Base-by-base conservation (phyloP, 1,140 invertebrate species). In the Drosophila obscura region DNA sequence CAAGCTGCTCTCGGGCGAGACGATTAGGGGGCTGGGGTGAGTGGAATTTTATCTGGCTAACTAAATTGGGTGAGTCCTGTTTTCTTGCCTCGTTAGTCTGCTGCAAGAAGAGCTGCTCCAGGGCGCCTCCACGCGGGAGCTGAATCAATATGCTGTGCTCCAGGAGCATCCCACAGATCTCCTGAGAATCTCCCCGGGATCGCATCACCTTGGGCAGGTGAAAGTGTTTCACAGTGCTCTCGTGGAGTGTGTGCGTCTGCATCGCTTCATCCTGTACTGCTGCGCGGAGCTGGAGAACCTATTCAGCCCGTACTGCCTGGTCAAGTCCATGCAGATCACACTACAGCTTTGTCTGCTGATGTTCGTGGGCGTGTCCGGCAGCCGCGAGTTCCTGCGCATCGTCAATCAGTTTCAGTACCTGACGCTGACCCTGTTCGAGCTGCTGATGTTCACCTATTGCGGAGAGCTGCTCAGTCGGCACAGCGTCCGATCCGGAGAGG, bases 291-390 rank as follows among this genome's bases (percentile, higher is more conserved):
- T 91, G 62, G 90, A 91, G 52, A 52, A 73, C 31, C 71, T 91
- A 0, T 91, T 89, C 28, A 91, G 89, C 45, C 90, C 90, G 2
- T 91, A 80, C 24, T 91, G 90, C 22, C 55, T 91, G 15, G 41
- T 91, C 7, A 91, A 91, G 51, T 91, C 90, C 16, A 43, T 91
- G 26, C 90, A 91, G 66, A 90, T 91, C 16, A 91, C 90, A 2
- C 24, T 91, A 1, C 90, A 91, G 51, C 39, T 91, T 3, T 91
- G 90, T 22, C 61, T 91, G 22, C 68, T 91, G 7, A 80, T 80
- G 9, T 91, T 91, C 43, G 78, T 91, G 5, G 87, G 82, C 4
- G 90, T 91, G 0, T 79, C 76, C 8, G 85, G 90, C 0, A 76
- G 74, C 0, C 73, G 80, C 0, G 82, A 88, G n/a, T 46, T 73